phyloP scores from a whole-genome alignment of 1,140 invertebrate genomes.

The Drosophila mauritiana region DNA sequence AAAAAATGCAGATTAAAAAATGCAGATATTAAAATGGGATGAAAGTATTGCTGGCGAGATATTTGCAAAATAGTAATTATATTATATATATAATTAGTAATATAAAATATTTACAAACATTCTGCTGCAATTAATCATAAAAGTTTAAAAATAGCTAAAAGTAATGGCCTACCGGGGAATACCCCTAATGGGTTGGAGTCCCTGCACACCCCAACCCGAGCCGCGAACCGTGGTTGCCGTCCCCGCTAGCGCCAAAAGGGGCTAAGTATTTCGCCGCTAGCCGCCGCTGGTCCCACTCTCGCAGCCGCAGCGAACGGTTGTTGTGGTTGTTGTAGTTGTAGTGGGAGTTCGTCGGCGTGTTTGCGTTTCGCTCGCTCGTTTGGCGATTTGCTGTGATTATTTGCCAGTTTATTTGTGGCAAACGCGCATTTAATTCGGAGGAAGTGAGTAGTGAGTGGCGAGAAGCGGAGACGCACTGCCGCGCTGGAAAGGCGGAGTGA shows the following conservation, averaged over 20 bases:
- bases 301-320: conserved; percentile 2
- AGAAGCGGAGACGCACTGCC: conserved; percentile 10
- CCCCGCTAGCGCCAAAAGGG: not conserved
- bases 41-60: too few species aligned
- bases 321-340: not conserved
- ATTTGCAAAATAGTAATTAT: too few species aligned
- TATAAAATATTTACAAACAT: too few species aligned
- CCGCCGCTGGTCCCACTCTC: not conserved
- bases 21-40: too few species aligned
- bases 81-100: too few species aligned
- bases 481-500: conserved; percentile 66
- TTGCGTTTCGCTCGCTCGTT: conserved; percentile 13
- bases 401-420: conserved; percentile 1
- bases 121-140: not conserved
- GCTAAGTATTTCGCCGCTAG: not conserved
- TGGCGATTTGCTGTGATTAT: too few species aligned
- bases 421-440: conserved; percentile 17
- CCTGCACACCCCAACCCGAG: not conserved
- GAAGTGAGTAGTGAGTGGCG: not conserved
- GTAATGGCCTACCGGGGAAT: not conserved
- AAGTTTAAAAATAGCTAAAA: not conserved
- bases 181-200: not conserved
- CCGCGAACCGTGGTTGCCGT: not conserved
- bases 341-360: conserved; percentile 20
- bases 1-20: too few species aligned